These are phyloP conservation scores for Cybosia mesomella DNA, from an alignment of 2,888 invertebrate species.

Conservation along the genomic window DNA sequence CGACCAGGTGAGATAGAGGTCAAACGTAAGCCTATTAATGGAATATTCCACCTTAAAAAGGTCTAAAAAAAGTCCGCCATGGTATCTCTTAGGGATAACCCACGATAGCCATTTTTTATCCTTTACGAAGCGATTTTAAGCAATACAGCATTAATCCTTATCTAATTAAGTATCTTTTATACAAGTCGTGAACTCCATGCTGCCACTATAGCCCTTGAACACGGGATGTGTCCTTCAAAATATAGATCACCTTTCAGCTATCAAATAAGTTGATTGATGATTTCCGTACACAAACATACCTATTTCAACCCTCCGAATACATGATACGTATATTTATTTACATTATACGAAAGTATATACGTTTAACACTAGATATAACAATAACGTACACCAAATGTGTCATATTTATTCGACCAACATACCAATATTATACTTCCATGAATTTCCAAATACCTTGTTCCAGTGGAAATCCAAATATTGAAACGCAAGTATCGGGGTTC, in stretches of 20 bases:
- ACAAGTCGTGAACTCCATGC: not conserved
- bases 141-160: too few species aligned
- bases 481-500: slow-evolving; percentile 49
- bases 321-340: slow-evolving; percentile 15
- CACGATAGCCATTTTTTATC: too few species aligned
- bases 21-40: too few species aligned
- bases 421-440: slow-evolving; percentile 49
- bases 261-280: slow-evolving; percentile 11
- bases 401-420: slow-evolving; percentile 38
- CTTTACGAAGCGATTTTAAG: too few species aligned
- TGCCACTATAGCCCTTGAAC: not conserved
- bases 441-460: slow-evolving; percentile 43
- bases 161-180: too few species aligned
- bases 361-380: slow-evolving; percentile 6
- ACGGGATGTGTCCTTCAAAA: not conserved
- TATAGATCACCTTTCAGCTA: not conserved
- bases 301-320: slow-evolving; percentile 2
- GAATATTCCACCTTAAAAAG: too few species aligned
- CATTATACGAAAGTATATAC: slow-evolving; percentile 13
- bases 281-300: slow-evolving; percentile 14
- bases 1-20: too few species aligned
- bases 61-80: too few species aligned
- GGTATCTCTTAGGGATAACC: too few species aligned
- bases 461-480: slow-evolving; percentile 59
- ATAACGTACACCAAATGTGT: slow-evolving; percentile 5